phyloP scores from a whole-genome alignment of 2,113 vertebrate genomes.

The Toxotes jaculatrix region DNA sequence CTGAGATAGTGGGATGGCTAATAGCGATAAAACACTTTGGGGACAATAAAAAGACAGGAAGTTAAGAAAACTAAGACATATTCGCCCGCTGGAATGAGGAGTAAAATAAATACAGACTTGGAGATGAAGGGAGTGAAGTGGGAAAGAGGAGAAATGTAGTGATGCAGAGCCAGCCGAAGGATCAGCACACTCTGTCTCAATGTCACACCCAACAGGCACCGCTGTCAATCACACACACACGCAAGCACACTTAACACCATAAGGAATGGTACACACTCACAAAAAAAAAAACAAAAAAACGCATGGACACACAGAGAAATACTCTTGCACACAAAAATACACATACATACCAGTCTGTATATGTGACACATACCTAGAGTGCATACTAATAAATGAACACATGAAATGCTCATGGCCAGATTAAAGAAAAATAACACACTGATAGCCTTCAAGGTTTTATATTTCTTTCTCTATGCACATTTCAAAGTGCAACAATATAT shows the following conservation, averaged over 20 bases:
- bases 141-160: conserved; percentile 43
- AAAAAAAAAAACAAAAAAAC: not conserved
- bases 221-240: conserved; percentile 62
- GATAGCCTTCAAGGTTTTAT: conserved; percentile 7
- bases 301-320: not conserved
- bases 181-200: conserved; percentile 70
- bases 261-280: conserved; percentile 6
- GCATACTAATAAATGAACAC: not conserved
- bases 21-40: conserved; percentile 52
- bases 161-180: conserved; percentile 53
- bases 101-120: conserved; percentile 52
- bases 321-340: not conserved
- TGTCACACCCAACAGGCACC: conserved; percentile 61
- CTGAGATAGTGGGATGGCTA: conserved; percentile 25
- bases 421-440: not conserved
- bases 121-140: conserved; percentile 55
- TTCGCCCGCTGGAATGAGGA: conserved; percentile 48
- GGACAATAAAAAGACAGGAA: conserved; percentile 51
- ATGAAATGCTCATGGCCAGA: not conserved
- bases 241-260: conserved; percentile 1
- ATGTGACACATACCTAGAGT: not conserved
- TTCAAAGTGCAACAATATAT: not conserved
- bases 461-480: conserved; percentile 1
- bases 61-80: conserved; percentile 57
- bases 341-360: not conserved